Conservation (phyloP, 2,797 vertebrate species). For the Aphelocoma californica region DNA sequence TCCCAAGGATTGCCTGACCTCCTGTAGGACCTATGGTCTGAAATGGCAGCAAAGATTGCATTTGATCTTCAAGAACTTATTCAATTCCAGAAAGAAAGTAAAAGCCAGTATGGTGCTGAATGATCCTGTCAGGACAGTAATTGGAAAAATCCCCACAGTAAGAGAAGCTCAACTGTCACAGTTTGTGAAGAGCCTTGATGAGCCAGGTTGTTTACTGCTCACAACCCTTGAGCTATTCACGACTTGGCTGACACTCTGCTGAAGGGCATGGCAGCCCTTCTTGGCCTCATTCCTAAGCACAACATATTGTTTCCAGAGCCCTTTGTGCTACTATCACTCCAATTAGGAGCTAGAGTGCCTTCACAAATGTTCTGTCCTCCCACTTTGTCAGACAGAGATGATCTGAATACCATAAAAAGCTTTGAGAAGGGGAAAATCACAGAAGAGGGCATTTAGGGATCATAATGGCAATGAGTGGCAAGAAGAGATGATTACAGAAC, state of each 20-base stretch:
- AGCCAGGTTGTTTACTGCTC: slow-evolving; percentile 57
- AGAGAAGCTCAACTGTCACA: slow-evolving; percentile 30
- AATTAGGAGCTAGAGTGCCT: slow-evolving; percentile 50
- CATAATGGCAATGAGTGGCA: slow-evolving; percentile 31
- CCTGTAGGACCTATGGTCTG: background rate
- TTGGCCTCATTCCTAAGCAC: slow-evolving; percentile 29
- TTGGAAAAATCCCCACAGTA: slow-evolving; percentile 17
- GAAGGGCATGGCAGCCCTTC: slow-evolving; percentile 1
- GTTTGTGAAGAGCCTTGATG: slow-evolving; percentile 26
- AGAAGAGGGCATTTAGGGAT: slow-evolving; percentile 33
- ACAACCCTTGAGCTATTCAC: background rate
- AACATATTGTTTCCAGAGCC: background rate
- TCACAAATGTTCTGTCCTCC: slow-evolving; percentile 50
- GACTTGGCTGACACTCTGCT: slow-evolving; percentile 8
- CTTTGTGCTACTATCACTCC: slow-evolving; percentile 50
- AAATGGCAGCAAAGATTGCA: background rate
- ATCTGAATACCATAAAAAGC: slow-evolving; percentile 20
- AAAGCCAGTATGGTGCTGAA: background rate
- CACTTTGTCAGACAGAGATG: slow-evolving; percentile 34
- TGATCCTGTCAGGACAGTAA: slow-evolving; percentile 25
- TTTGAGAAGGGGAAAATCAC: slow-evolving; percentile 37
- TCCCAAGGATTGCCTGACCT: background rate
- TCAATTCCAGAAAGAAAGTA: background rate
- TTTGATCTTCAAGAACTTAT: background rate
- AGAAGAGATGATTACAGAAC: slow-evolving; percentile 44